Evolutionary conservation across 2,797 vertebrate species (phyloP).

Genomic region (Natrix natrix): DNA sequence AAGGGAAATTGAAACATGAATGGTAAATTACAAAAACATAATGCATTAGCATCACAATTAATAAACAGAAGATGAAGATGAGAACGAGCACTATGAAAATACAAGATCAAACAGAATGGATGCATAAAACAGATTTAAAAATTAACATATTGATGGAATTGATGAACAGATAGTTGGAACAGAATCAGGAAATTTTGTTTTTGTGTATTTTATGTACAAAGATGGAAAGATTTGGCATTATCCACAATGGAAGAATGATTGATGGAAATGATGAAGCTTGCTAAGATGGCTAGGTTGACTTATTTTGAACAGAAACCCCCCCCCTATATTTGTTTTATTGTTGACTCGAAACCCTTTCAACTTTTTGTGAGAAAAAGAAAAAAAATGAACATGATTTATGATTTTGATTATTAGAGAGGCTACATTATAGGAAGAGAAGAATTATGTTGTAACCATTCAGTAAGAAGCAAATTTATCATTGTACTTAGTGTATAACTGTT

Average conservation of each 20-base stretch:
- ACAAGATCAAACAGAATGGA: not conserved
- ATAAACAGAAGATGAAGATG: not conserved
- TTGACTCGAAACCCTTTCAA: not conserved
- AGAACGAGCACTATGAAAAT: not conserved
- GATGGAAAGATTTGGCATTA: not conserved
- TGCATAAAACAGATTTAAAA: not conserved
- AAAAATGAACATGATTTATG: not conserved
- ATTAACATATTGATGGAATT: not conserved
- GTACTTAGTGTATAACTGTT: not conserved
- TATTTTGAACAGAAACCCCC: too few species aligned
- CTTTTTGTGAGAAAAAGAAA: not conserved
- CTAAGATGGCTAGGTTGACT: not conserved
- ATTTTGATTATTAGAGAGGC: not conserved
- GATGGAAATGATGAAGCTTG: not conserved
- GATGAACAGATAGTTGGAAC: not conserved
- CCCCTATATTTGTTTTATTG: not conserved
- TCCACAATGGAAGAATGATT: not conserved
- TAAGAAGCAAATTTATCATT: not conserved
- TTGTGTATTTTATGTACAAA: not conserved
- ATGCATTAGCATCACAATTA: not conserved
- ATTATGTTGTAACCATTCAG: not conserved
- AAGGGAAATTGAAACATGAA: not conserved
- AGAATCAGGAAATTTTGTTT: not conserved
- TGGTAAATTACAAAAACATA: not conserved
- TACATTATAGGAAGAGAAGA: not conserved